Base-by-base conservation (phyloP, 2,797 vertebrate species). In the Crenichthys baileyi region DNA sequence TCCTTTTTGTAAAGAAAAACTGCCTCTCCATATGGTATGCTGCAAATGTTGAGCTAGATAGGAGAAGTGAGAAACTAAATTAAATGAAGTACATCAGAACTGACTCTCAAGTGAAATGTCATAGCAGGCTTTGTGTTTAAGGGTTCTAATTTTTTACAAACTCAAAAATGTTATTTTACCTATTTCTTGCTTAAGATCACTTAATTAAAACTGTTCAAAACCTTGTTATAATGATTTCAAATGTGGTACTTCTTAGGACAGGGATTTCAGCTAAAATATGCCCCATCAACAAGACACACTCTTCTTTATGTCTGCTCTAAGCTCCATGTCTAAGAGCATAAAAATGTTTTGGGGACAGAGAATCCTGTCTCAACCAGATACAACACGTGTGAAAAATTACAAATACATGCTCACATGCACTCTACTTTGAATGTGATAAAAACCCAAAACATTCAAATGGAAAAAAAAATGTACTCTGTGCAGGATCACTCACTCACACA, bases 311-410 rank as follows among this genome's bases (percentile, higher is more conserved):
- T 82, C 73, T 55, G 67, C 84, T 87, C 61, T 85, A 82, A 89
- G 81, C 82, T 82, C 77, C 85, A 74, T 89, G 84, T 88, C 86
- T 79, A 87, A 90, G 85, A 76, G 80, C 12, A 36, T 75, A 26
- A 88, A 80, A 80, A 84, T 78, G 83, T 85, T 82, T 41, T 77
- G 81, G 87, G 78, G 82, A 76, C 86, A 79, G 70, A 88, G 81
- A 50, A 51, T 77, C 79, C 39, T 51, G 53, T 70, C 81, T 77
- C 75, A 70, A 80, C 8, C 63, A 77, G 76, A 70, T 67, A 79
- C 73, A 85, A 86, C 79, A 84, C n/a, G 70, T 90, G 87, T 87
- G 83, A 85, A 71, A 68, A 87, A 83, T 36, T 76, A 81, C 75
- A 85, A 79, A 85, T 5, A 58, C 50, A 73, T 3, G 29, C 56